phyloP scores from a whole-genome alignment of 2,888 invertebrate genomes.

The Zelleria hepariella region DNA sequence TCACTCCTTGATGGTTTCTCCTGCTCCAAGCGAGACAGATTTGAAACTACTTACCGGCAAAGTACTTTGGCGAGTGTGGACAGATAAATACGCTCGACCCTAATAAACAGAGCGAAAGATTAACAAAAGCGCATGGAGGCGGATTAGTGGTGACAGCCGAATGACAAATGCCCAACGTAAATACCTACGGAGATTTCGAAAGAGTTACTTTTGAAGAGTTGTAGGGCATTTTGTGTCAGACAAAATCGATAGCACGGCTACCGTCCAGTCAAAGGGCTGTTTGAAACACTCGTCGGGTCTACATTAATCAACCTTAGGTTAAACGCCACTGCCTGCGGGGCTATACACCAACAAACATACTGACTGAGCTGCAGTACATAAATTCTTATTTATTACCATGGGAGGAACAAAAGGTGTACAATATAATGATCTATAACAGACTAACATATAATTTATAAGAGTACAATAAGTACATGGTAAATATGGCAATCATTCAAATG shows the following conservation, averaged over 20 bases:
- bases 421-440: too few species aligned
- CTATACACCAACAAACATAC: neutral
- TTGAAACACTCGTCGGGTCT: neutral
- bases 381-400: neutral
- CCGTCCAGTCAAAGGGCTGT: neutral
- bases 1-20: neutral
- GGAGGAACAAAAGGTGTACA: too few species aligned
- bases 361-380: neutral
- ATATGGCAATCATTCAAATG: neutral
- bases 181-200: neutral
- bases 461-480: too few species aligned
- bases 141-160: constrained; percentile 4
- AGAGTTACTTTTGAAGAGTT: neutral
- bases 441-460: too few species aligned
- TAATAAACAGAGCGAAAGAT: neutral
- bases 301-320: constrained; percentile 1
- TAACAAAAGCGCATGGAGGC: neutral
- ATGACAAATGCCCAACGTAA: constrained; percentile 1
- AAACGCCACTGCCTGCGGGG: neutral
- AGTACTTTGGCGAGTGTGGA: neutral
- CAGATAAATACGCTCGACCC: neutral
- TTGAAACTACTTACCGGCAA: neutral
- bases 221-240: neutral
- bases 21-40: neutral
- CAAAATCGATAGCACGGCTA: neutral